Evolutionary conservation across 2,888 invertebrate species (phyloP).

Genomic region (Cryptocheilus praepositus): DNA sequence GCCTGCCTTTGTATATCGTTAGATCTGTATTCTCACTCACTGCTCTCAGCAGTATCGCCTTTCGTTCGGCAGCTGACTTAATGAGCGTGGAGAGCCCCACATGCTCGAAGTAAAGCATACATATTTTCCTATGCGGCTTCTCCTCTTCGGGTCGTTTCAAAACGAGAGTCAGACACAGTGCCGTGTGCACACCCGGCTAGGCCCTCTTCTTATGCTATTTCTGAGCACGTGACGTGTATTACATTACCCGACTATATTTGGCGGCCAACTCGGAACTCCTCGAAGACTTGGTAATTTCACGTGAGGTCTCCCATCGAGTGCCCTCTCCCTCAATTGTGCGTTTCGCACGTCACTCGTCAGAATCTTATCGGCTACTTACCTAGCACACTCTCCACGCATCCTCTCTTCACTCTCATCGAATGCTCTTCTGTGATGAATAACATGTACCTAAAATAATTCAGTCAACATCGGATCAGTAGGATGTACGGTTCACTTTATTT

Average conservation of each 20-base stretch:
- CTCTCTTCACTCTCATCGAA: background rate
- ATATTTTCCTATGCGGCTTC: slow-evolving; percentile 44
- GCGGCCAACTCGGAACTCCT: slow-evolving; percentile 57
- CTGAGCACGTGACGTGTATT: slow-evolving; percentile 77
- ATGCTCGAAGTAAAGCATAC: slow-evolving; percentile 30
- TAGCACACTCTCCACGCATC: background rate
- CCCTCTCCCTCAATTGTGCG: slow-evolving; percentile 12
- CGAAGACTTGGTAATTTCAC: slow-evolving; percentile 49
- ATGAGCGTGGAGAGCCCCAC: slow-evolving; percentile 38
- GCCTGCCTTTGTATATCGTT: slow-evolving; percentile 29
- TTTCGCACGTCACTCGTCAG: slow-evolving; percentile 19
- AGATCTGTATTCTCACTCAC: too few relatives aligned
- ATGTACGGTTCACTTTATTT: background rate
- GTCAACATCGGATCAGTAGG: background rate
- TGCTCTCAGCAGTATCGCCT: slow-evolving; percentile 26
- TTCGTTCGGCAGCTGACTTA: slow-evolving; percentile 47
- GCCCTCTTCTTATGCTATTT: slow-evolving; percentile 76
- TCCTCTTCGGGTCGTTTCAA: slow-evolving; percentile 38
- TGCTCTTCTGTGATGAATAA: background rate
- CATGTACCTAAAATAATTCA: too few relatives aligned
- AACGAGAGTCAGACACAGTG: slow-evolving; percentile 62
- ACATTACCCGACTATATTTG: slow-evolving; percentile 79
- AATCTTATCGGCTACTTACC: background rate
- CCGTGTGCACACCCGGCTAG: slow-evolving; percentile 77
- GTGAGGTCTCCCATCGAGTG: slow-evolving; percentile 24